Base-by-base conservation (phyloP, 2,888 invertebrate genomes). In the Nymphalis urticae region DNA sequence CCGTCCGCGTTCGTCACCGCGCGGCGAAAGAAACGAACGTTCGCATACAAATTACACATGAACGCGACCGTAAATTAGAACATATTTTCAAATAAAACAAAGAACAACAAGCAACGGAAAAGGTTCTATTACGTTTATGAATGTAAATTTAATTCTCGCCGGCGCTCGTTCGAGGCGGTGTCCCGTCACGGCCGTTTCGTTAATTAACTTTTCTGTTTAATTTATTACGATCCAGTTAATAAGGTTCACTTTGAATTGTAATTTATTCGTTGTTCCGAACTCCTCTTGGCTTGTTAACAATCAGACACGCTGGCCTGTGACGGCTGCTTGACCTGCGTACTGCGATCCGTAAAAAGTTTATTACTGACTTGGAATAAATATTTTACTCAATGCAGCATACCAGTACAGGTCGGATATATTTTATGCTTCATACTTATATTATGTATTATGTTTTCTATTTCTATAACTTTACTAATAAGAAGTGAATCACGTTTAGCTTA, bases 181-280 rank as follows among this genome's bases (percentile, higher is more conserved):
- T 72, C 68, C 59, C 71, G 66, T 72, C 72, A 66, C 66, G 71
- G 68, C 50, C 72, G 72, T 72, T 72, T 63, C 66, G 70, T 72
- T 73, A 73, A 73, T 73, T 72, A 73, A 68, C 70, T 72, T 72
- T 70, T 66, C 66, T 56, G 66, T 59, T 66, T 62, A 72, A 72
- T 73, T 73, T 70, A 73, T 73, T 66, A 53, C 68, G 69, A 72
- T 68, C 63, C 68, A 47, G 68, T 69, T 70, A 73, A 73, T 72
- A 70, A 72, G 68, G 69, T 54, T 67, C 68, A 48, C 53, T 73
- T 70, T 70, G 48, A 70, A 67, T 61, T 64, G 69, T 64, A 56
- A 72, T 73, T 73, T 72, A 73, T 73, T 64, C 67, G 65, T 62
- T 66, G 17, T 9, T 17, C 54, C 32, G 54, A 56, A 16, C 16